phyloP scores from a whole-genome alignment of 2,888 invertebrate genomes.

The Limnephilus auricula region DNA sequence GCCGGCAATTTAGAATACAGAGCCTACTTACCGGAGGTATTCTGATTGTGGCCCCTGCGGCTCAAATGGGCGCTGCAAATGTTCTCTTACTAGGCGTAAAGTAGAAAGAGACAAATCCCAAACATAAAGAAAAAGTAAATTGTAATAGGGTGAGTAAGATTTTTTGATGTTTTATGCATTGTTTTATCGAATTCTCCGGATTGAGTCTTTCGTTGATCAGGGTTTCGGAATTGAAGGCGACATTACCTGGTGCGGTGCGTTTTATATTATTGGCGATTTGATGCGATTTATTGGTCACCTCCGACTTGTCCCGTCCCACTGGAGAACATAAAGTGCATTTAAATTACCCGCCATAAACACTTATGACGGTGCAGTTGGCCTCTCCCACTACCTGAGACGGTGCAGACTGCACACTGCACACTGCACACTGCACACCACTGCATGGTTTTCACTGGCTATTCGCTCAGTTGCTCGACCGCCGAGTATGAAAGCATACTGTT shows the following conservation, averaged over 20 bases:
- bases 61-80: neutral
- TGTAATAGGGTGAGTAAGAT: neutral
- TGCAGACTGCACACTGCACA: neutral
- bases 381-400: neutral
- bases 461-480: neutral
- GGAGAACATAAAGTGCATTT: slow-evolving; percentile 59
- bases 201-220: slow-evolving; percentile 19
- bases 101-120: slow-evolving; percentile 6
- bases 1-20: slow-evolving; percentile 28
- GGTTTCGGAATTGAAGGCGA: slow-evolving; percentile 35
- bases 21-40: neutral
- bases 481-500: too few species aligned
- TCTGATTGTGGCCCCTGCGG: slow-evolving; percentile 17
- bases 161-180: neutral
- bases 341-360: slow-evolving; percentile 61
- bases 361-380: slow-evolving; percentile 27
- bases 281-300: slow-evolving; percentile 56
- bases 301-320: slow-evolving; percentile 59
- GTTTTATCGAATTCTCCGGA: neutral
- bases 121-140: neutral
- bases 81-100: neutral
- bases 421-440: neutral
- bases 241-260: slow-evolving; percentile 17
- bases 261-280: slow-evolving; percentile 59
- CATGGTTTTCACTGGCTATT: neutral